Base-by-base conservation (phyloP, 2,888 invertebrate species). In the Cheilosia vulpina region DNA sequence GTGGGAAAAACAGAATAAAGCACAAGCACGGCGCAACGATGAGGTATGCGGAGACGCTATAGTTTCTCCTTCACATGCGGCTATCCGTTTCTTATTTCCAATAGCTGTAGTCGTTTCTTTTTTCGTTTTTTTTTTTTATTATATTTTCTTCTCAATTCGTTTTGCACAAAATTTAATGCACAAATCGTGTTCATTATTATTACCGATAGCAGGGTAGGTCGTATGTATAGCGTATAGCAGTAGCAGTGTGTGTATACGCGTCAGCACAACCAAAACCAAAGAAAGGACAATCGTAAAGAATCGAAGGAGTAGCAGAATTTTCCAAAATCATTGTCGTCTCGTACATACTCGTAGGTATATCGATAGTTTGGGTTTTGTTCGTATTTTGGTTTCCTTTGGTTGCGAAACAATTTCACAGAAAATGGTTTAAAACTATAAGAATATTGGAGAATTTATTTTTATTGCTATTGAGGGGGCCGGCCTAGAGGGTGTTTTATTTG, bases 181-280 rank as follows among this genome's bases (percentile, higher is more conserved):
- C 77, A 87, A 87, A 87, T 82, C 87, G 82, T 87, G 87, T 87
- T 82, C 87, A 87, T 87, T 87, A 87, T 87, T 87, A 87, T 81
- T 85, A 85, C 81, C 76, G 85, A 76, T 81, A 50, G 76, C 55
- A 77, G 85, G 76, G 62, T 81, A 72, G 31, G 2, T 31, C 31
- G 9, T 57, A 38, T 13, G 19, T 41, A 21, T 34, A 68, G 71
- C 69, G 65, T 68, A 69, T 13, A 2, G 3, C 1, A 34, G 11
- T 38, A 9, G 0, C 1, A 34, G 38, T 38, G 65, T 60, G 63
- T 78, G 60, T 65, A 45, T 73, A 63, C 68, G 79, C 47, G 63
- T 69, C 57, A 41, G 43, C 34, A 65, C 50, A 65, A 73, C 63
- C 43, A 41, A 69, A 78, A 55, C 53, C 45, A 60, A 34, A 41